Evolutionary conservation across 1,140 invertebrate genomes (phyloP), one percentile per base, ranked within the genome.

Genomic region (Drosophila fuyamai): DNA sequence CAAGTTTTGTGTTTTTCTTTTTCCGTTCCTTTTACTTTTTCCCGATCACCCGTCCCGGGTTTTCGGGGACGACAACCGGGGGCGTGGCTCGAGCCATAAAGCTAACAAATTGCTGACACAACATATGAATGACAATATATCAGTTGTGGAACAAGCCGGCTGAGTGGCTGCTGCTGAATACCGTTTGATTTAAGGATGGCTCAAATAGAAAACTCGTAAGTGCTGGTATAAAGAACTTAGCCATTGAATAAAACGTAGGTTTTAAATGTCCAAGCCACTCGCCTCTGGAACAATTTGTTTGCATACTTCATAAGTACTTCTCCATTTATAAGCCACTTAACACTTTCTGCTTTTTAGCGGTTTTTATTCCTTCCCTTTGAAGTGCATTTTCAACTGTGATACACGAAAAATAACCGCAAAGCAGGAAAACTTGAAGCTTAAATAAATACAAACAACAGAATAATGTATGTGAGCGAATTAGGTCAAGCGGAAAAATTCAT

Each of bases 401-500:
- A 16, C 66, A 57, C 7, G 1, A 68, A 57, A 57, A 44, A 29
- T 9, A 56, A 18, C 40, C 53, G 12, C 47, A 48, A 47, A 43
- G n/a, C 32, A 47, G 18, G 41, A 41, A 41, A 46, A 59, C 58
- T 78, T 78, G 65, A 77, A 70, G 63, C 62, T 44, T 74, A 51
- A 62, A 61, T 66, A 60, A 63, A 66, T 47, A 46, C 36, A 58
- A 57, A 38, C 72, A 27, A n/a, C 58, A 10, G 57, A 40, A 40
- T 35, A n/a, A 36, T 55, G 53, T 29, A n/a, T 68, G 38, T 13
- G 36, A 46, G 54, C 36, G 56, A 84, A 73, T 76, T 73, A 48
- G 81, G 81, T 84, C 81, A 85, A 84, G 54, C 76, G 76, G 81
- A 84, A 72, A 79, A 76, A 77, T 80, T 82, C 56, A 84, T 84